phyloP scores from a whole-genome alignment of 1,140 invertebrate genomes.

The Drosophila pachea region DNA sequence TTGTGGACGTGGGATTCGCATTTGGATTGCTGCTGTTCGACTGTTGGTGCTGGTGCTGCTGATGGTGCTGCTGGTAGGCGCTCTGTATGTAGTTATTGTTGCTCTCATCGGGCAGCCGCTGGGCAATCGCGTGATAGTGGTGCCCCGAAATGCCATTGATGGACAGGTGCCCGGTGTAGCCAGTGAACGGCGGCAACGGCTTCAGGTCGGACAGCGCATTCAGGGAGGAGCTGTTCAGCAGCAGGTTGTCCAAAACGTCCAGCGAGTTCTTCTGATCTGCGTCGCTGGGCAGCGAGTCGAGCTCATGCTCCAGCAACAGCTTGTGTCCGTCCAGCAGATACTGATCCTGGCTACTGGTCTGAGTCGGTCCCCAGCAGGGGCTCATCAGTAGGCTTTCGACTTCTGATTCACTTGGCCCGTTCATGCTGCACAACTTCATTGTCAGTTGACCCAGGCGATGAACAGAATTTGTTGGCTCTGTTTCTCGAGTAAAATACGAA shows the following conservation, averaged over 20 bases:
- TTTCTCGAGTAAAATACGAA: slow-evolving; percentile 1
- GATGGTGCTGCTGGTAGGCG: slow-evolving; percentile 75
- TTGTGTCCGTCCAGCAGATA: slow-evolving; percentile 79
- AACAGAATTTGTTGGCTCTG: slow-evolving; percentile 36
- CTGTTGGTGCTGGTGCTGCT: slow-evolving; percentile 40
- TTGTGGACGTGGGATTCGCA: slow-evolving; percentile 74
- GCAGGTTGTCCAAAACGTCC: slow-evolving; percentile 83
- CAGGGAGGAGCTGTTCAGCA: slow-evolving; percentile 81
- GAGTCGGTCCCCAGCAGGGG: slow-evolving; percentile 78
- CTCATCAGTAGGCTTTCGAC: slow-evolving; percentile 79
- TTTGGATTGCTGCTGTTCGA: slow-evolving; percentile 57
- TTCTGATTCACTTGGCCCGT: slow-evolving; percentile 79
- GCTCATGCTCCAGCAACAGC: slow-evolving; percentile 74
- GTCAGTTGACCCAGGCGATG: slow-evolving; percentile 66
- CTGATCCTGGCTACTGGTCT: slow-evolving; percentile 77
- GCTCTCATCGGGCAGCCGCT: slow-evolving; percentile 84
- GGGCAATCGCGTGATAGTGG: slow-evolving; percentile 90
- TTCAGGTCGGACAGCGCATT: slow-evolving; percentile 89
- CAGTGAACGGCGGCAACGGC: slow-evolving; percentile 91
- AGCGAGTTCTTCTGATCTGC: slow-evolving; percentile 80
- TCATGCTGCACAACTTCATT: slow-evolving; percentile 80
- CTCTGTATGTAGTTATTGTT: slow-evolving; percentile 84
- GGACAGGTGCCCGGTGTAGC: slow-evolving; percentile 89
- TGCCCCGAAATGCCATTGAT: slow-evolving; percentile 92
- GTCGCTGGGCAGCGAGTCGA: slow-evolving; percentile 77